Evolutionary conservation across 2,797 vertebrate species (phyloP), one percentile per base, ranked within the genome.

Genomic region (Squalus acanthias): DNA sequence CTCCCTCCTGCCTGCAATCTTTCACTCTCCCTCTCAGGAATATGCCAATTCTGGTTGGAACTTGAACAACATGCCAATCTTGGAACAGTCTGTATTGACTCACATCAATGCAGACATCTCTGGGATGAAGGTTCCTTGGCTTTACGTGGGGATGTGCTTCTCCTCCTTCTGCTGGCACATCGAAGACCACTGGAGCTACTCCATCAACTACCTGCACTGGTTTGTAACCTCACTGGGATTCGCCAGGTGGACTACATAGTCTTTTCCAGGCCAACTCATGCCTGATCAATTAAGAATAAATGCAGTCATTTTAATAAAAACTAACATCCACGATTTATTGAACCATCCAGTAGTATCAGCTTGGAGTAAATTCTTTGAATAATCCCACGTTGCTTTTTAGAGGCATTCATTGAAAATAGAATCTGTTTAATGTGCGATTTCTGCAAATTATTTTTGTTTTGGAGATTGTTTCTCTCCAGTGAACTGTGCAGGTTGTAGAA

Each of bases 121-220:
- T n/a, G 99, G 99, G 76, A 99, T 99, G 99, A 99, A 99, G 97
- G 98, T 99, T 79, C 99, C 99, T 69, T 99, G 99, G 99, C 98
- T 99, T 0, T 99, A 99, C 0, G 99, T 99, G 72, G 99, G 99
- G 96, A 99, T 99, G 99, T 99, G 99, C 97, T 99, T 99, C 97
- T 99, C 99, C 94, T 99, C 99, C 0, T 99, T 99, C 97, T 99
- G 99, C 97, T 99, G 99, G 99, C 99, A 99, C 97, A 99, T 99
- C 63, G 98, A 99, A 97, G 98, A 99, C 97, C 98, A 99, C 97
- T 99, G 98, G 98, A 99, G 98, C 97, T 99, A 99, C 96, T 99
- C 98, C 85, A 99, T 99, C 97, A 99, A 99, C 97, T 99, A 98
- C 97, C 97, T 98, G 96, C 98, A 98, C 39, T 98, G 98, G 98